phyloP scores from a whole-genome alignment of 2,797 vertebrate genomes.

The Anguilla megastoma region DNA sequence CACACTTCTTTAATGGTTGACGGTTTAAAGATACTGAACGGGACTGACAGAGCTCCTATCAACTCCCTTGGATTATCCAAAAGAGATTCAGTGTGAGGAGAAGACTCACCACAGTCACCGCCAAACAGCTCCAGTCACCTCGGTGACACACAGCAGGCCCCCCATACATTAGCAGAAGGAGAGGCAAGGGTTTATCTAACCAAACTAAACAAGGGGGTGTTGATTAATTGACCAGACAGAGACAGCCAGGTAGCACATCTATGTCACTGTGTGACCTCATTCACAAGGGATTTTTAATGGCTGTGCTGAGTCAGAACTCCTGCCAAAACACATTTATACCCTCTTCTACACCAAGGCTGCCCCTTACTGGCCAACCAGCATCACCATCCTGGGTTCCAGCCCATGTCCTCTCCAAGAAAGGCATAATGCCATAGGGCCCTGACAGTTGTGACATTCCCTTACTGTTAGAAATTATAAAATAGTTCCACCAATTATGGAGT shows the following conservation, averaged over 20 bases:
- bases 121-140: neutral
- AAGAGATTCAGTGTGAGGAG: neutral
- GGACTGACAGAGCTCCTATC: neutral
- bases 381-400: too few relatives aligned
- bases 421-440: too few relatives aligned
- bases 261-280: neutral
- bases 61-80: neutral
- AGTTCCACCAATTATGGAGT: too few relatives aligned
- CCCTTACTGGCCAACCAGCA: neutral
- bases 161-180: too few relatives aligned
- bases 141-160: neutral
- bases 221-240: too few relatives aligned
- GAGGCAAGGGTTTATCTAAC: too few relatives aligned
- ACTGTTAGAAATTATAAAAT: too few relatives aligned
- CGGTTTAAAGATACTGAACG: conserved; percentile 25
- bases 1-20: conserved; percentile 43
- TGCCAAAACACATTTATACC: neutral
- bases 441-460: too few relatives aligned
- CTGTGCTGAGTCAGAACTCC: neutral
- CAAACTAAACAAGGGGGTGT: too few relatives aligned
- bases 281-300: neutral
- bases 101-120: neutral
- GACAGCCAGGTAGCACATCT: too few relatives aligned
- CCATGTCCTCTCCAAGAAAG: too few relatives aligned
- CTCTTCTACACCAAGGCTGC: neutral